Evolutionary conservation across 2,888 invertebrate genomes (phyloP).

Genomic region (Limnephilus rhombicus): DNA sequence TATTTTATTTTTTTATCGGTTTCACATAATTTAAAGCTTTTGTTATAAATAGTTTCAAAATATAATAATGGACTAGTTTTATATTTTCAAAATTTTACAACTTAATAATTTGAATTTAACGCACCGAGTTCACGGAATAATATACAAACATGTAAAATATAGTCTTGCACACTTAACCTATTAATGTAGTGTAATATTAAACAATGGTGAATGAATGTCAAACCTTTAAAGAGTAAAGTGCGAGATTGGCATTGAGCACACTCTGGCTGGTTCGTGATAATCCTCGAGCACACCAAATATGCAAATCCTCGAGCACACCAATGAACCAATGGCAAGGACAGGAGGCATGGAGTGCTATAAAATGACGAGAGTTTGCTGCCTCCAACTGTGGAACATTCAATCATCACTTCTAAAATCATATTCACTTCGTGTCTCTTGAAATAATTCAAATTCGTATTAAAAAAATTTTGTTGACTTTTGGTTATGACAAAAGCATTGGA

Average conservation of each 20-base stretch:
- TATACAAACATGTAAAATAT: neutral
- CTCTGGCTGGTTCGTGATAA: neutral
- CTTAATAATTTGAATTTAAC: neutral
- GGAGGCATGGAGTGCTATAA: neutral
- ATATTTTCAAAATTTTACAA: neutral
- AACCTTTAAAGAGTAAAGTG: neutral
- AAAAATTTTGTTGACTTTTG: neutral
- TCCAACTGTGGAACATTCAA: neutral
- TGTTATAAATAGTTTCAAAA: neutral
- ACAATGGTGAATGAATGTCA: neutral
- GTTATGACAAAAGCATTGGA: neutral
- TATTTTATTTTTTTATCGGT: slow-evolving; percentile 28
- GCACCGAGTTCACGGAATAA: neutral
- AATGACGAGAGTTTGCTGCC: neutral
- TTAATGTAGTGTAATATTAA: neutral
- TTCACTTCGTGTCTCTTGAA: neutral
- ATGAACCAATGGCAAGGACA: neutral
- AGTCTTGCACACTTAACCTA: neutral
- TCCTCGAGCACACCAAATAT: slow-evolving; percentile 6
- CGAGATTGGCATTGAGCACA: neutral
- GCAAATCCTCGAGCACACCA: neutral
- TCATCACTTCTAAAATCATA: neutral
- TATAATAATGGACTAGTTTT: neutral
- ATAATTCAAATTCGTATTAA: neutral
- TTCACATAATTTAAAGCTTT: neutral